These are phyloP conservation scores for Fabriciana adippe DNA, from an alignment of 2,888 invertebrate species.

Conservation along the genomic window DNA sequence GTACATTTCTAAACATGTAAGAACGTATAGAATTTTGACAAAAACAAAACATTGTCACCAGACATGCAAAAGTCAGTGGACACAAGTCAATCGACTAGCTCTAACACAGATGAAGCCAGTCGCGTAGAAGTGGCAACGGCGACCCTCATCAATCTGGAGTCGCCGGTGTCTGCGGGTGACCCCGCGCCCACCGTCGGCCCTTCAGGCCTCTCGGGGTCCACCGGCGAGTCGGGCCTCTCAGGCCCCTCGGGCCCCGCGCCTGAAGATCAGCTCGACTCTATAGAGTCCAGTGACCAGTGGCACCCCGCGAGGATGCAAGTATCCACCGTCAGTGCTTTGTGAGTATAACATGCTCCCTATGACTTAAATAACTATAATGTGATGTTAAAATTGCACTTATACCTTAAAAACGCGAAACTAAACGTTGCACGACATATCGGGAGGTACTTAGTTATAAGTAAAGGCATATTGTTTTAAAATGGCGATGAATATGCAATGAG, in stretches of 20 bases:
- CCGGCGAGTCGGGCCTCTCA: constrained; percentile 15
- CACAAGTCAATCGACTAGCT: constrained; percentile 71
- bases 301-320: constrained; percentile 64
- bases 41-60: constrained; percentile 11
- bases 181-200: constrained; percentile 40
- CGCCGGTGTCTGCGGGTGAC: constrained; percentile 54
- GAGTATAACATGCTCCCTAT: constrained; percentile 49
- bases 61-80: constrained; percentile 63
- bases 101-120: constrained; percentile 63
- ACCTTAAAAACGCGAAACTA: no score
- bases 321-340: constrained; percentile 67
- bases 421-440: no score
- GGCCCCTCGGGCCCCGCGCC: constrained; percentile 36
- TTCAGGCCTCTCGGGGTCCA: constrained; percentile 17
- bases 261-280: constrained; percentile 73
- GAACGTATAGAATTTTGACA: no score
- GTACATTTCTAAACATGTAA: no score
- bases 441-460: no score
- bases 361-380: no score
- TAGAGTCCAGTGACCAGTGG: constrained; percentile 73
- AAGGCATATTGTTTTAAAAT: no score
- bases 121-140: constrained; percentile 70
- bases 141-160: constrained; percentile 72
- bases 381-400: no score
- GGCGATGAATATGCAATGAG: no score